Percentiles rank a stretch among this genome's conserved stretches.
Conservation (phyloP, 2,888 invertebrate species). For the Heteropelma amictum region DNA sequence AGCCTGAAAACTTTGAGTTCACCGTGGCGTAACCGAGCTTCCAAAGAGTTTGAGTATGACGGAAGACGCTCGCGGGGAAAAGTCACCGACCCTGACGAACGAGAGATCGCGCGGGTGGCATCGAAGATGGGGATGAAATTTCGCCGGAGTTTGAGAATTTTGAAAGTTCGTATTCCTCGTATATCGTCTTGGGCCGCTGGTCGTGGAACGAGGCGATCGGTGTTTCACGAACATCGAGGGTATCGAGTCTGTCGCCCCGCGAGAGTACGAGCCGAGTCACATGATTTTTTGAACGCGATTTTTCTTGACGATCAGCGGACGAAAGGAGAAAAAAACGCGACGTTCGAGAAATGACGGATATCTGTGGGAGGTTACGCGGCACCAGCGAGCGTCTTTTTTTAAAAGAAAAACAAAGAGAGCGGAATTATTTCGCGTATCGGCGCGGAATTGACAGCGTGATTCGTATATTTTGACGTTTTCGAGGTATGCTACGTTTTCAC, state of each 20-base stretch:
- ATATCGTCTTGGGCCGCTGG: conserved; percentile 33
- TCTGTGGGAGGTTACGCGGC: conserved; percentile 41
- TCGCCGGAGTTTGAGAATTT: conserved; percentile 51
- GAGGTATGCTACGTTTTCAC: too few species aligned
- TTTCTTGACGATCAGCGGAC: conserved; percentile 23
- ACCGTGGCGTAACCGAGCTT: conserved; percentile 44
- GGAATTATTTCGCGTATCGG: too few species aligned
- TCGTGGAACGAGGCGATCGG: conserved; percentile 27
- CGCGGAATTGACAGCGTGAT: too few species aligned
- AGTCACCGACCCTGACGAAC: conserved; percentile 52
- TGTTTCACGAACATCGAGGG: conserved; percentile 6
- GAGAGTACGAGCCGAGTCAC: conserved; percentile 20
- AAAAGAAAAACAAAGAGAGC: too few species aligned
- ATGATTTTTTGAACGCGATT: conserved; percentile 46
- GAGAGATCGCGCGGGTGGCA: conserved; percentile 29
- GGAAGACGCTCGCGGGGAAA: conserved; percentile 32
- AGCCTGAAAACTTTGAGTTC: conserved; percentile 50
- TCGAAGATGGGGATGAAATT: conserved; percentile 23
- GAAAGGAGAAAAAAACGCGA: conserved; percentile 24
- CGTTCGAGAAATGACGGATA: conserved; percentile 32
- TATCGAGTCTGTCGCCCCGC: conserved; percentile 9
- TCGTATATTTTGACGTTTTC: too few species aligned
- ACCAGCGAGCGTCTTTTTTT: conserved; percentile 43
- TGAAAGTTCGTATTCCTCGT: conserved; percentile 49
- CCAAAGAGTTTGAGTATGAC: conserved; percentile 9